Evolutionary conservation across 1,140 invertebrate species (phyloP), one percentile per base, ranked within the genome.

Genomic region (Charaxes varanes): DNA sequence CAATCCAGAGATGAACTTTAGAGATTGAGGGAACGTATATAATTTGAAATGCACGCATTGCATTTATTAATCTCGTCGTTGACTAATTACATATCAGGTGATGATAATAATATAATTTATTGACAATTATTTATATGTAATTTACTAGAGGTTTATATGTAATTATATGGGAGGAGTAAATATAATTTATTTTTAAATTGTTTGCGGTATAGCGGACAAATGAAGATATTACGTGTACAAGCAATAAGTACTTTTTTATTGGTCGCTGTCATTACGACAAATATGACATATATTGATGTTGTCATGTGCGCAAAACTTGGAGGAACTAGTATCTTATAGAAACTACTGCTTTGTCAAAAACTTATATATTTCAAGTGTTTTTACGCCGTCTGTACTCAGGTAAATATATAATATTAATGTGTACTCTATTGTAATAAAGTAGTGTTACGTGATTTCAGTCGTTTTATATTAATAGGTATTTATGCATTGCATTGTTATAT

Each of bases 191-290:
- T 64, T 79, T 77, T 57, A 67, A 62, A 81, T 81, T 65, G 62
- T 82, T 82, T 82, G 74, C 74, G 65, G 45, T 69, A 56, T 67
- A 77, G 69, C 53, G 58, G 58, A 71, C 56, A 71, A 60, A 64
- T 51, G 43, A 59, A 53, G 61, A 70, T 70, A 77, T 67, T 78
- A 82, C 78, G 78, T 82, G 78, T 82, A 82, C 64, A 82, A 82
- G 78, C 78, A 82, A 82, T 82, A 82, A 81, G 43, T 71, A 71
- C 47, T 59, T 72, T 78, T 82, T 71, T 73, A 73, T 73, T 74
- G 52, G 41, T 59, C 44, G 65, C 67, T 59, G 63, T 78, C 57
- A 32, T 57, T 49, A 47, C 34, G 66, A 70, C 55, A 62, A 33
- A 46, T 46, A 48, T 69, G 72, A 68, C 65, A 63, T 67, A 65